These are phyloP conservation scores for Centropus bengalensis DNA, from an alignment of 2,113 vertebrate genomes.

Conservation along the genomic window DNA sequence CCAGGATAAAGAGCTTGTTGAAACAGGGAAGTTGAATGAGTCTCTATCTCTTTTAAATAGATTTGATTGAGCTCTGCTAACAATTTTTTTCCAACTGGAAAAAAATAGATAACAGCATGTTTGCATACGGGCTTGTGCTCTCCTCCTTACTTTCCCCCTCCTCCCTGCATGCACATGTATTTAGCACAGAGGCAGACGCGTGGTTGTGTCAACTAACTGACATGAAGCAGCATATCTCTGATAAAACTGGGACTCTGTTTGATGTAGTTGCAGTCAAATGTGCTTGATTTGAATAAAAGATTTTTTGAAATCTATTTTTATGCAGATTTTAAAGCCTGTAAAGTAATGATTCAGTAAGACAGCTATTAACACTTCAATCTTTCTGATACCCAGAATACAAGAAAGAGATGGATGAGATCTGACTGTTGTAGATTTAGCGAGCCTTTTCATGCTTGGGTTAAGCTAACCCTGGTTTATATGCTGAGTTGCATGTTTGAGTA, in stretches of 20 bases:
- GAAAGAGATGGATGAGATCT: constrained; percentile 23
- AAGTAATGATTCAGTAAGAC: constrained; percentile 59
- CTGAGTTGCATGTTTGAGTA: not conserved
- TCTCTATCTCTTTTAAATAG: not conserved
- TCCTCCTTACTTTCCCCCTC: not conserved
- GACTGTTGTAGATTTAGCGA: not conserved
- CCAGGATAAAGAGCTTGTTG: not conserved
- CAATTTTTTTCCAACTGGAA: not conserved
- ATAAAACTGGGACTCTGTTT: constrained; percentile 66
- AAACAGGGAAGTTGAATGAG: not conserved
- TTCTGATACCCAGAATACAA: constrained; percentile 14
- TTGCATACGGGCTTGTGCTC: not conserved
- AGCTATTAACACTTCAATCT: constrained; percentile 65
- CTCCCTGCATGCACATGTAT: not conserved
- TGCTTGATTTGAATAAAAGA: constrained; percentile 49
- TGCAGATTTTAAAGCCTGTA: constrained; percentile 49
- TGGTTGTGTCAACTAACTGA: constrained; percentile 57
- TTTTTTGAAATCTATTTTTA: constrained; percentile 47
- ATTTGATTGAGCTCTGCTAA: constrained; percentile 13
- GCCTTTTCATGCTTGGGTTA: not conserved
- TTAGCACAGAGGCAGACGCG: constrained; percentile 32
- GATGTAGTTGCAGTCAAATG: constrained; percentile 55
- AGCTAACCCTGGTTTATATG: not conserved
- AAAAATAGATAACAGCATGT: not conserved
- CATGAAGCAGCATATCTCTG: constrained; percentile 34